phyloP scores from a whole-genome alignment of 64 coral and sea anemone species.

The Stylophora pistillata region DNA sequence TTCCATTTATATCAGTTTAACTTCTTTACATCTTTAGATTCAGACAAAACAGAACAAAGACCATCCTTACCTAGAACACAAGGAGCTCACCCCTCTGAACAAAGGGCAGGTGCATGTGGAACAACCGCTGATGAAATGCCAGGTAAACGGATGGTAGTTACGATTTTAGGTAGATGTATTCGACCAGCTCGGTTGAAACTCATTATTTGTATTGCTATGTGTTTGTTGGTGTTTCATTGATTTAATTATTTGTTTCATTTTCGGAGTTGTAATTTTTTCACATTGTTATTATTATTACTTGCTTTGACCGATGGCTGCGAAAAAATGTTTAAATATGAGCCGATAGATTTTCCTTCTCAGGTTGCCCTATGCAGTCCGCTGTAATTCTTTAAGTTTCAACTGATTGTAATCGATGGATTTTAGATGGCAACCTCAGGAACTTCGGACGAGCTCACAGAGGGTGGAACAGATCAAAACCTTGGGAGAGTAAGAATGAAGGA shows the following conservation, averaged over 20 bases:
- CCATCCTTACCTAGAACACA: not conserved
- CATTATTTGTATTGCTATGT: too few relatives aligned
- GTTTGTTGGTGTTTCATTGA: too few relatives aligned
- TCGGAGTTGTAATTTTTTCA: too few relatives aligned
- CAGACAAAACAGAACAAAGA: not conserved
- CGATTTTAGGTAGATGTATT: too few relatives aligned
- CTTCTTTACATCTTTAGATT: not conserved
- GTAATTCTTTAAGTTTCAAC: not conserved
- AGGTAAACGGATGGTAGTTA: not conserved
- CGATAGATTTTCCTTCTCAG: too few relatives aligned
- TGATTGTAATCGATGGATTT: not conserved
- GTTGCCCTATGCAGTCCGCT: too few relatives aligned
- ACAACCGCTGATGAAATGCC: not conserved
- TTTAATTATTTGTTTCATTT: too few relatives aligned
- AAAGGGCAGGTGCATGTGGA: not conserved
- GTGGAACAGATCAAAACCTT: not conserved
- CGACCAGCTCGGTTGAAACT: too few relatives aligned
- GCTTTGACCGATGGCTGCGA: too few relatives aligned
- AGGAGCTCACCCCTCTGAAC: not conserved
- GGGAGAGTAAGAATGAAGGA: not conserved
- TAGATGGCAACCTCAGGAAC: not conserved
- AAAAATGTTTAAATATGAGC: too few relatives aligned
- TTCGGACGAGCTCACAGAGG: not conserved
- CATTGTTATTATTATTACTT: too few relatives aligned
- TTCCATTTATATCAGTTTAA: not conserved